Evolutionary conservation across 2,113 vertebrate species (phyloP).

Genomic region (Crotalus viridis): DNA sequence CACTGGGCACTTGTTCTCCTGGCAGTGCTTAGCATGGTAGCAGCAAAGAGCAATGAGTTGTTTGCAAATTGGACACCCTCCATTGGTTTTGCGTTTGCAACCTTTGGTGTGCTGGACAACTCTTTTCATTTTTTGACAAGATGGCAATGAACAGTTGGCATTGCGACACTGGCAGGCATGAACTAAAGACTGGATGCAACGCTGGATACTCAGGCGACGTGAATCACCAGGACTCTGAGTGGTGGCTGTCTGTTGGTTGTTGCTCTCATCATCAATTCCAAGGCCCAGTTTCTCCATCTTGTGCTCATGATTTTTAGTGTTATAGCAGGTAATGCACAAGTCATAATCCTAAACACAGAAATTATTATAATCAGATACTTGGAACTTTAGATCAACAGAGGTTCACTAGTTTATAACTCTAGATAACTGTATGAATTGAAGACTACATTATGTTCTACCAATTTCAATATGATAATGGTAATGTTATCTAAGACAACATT

Average conservation of each 20-base stretch:
- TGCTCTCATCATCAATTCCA: slow-evolving; percentile 93
- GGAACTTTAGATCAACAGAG: not conserved
- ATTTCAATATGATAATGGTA: slow-evolving; percentile 4
- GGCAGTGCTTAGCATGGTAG: slow-evolving; percentile 98
- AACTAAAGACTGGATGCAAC: slow-evolving; percentile 96
- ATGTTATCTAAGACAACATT: not conserved
- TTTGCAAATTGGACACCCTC: slow-evolving; percentile 97
- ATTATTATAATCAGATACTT: not conserved
- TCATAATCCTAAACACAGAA: slow-evolving; percentile 86
- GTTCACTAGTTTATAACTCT: not conserved
- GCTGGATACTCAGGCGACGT: slow-evolving; percentile 93
- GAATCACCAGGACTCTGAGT: slow-evolving; percentile 95
- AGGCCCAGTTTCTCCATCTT: slow-evolving; percentile 98
- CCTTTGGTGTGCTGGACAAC: slow-evolving; percentile 97
- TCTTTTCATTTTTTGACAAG: slow-evolving; percentile 98
- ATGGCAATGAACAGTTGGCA: slow-evolving; percentile 94
- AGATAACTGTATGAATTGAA: not conserved
- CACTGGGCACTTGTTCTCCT: slow-evolving; percentile 98
- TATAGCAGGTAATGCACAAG: slow-evolving; percentile 96
- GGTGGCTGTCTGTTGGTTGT: slow-evolving; percentile 84
- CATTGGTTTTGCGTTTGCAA: slow-evolving; percentile 97
- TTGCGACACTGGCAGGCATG: slow-evolving; percentile 97
- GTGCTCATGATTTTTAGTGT: slow-evolving; percentile 95
- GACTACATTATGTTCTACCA: not conserved
- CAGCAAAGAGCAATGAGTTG: slow-evolving; percentile 98